Evolutionary conservation across 1,140 invertebrate genomes (phyloP).

Genomic region (Megalopta genalis): DNA sequence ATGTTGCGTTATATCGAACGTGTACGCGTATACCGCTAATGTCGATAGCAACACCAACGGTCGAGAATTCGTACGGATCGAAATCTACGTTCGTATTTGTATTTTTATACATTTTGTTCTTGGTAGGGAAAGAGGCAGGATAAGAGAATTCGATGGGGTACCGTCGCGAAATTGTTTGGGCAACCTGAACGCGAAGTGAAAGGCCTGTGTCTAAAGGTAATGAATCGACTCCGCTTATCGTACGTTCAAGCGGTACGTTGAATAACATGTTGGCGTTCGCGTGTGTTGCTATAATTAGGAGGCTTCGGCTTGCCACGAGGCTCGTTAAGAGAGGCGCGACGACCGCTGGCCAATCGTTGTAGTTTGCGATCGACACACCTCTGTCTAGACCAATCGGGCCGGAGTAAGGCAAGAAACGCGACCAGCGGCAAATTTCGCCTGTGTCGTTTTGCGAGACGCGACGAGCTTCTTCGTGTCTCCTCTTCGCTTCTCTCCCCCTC

Average conservation of each 20-base stretch:
- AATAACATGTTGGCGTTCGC: slow-evolving; percentile 7
- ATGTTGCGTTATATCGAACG: too few species aligned
- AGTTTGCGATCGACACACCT: slow-evolving; percentile 59
- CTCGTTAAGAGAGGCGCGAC: slow-evolving; percentile 28
- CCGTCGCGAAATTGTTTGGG: too few species aligned
- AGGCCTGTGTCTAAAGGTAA: too few species aligned
- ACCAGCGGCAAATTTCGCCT: slow-evolving; percentile 22
- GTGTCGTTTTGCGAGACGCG: neutral
- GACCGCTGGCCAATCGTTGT: slow-evolving; percentile 51
- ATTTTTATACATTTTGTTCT: too few species aligned
- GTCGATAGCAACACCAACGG: too few species aligned
- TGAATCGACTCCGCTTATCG: neutral
- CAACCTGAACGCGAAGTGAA: too few species aligned
- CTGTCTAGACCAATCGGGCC: slow-evolving; percentile 22
- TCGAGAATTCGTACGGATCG: too few species aligned
- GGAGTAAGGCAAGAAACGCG: neutral
- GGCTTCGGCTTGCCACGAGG: slow-evolving; percentile 3
- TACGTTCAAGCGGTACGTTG: neutral
- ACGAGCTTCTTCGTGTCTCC: neutral
- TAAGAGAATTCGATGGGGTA: too few species aligned
- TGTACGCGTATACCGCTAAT: too few species aligned
- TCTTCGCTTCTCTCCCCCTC: too few species aligned
- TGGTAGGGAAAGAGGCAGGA: too few species aligned
- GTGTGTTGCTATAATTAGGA: slow-evolving; percentile 48
- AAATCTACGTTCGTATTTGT: too few species aligned